A percentile compares a stretch with the other conserved stretches of the same genome.
Evolutionary conservation across 2,888 invertebrate genomes (phyloP).

Genomic region (Minunthozetes semirufus): DNA sequence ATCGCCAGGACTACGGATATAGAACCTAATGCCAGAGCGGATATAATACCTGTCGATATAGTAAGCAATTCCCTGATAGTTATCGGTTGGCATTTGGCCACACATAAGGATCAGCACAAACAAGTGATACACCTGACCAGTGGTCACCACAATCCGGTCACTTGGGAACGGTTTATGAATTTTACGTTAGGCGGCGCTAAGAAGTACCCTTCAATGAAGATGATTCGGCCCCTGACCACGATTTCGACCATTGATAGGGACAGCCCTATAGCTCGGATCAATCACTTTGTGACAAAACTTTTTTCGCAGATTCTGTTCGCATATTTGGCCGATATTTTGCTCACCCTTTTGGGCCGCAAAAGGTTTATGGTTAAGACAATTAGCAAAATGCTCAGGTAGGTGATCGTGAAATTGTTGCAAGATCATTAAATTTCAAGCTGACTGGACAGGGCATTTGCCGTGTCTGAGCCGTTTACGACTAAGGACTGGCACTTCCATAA

Average conservation of each 20-base stretch:
- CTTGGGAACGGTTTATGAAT: constrained; percentile 70
- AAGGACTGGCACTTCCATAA: constrained; percentile 73
- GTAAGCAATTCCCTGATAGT: constrained; percentile 80
- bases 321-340: constrained; percentile 48
- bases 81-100: constrained; percentile 72
- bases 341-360: constrained; percentile 47
- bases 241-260: background rate
- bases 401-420: too few relatives aligned
- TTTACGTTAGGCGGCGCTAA: too few relatives aligned
- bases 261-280: constrained; percentile 39
- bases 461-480: constrained; percentile 73
- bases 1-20: constrained; percentile 52
- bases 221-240: constrained; percentile 30
- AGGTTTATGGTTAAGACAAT: constrained; percentile 66
- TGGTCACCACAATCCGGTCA: constrained; percentile 73
- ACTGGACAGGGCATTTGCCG: constrained; percentile 67
- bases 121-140: constrained; percentile 67
- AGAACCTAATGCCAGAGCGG: constrained; percentile 32
- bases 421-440: too few relatives aligned
- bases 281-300: constrained; percentile 44
- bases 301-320: constrained; percentile 46
- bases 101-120: constrained; percentile 44
- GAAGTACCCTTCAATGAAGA: constrained; percentile 44
- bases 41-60: constrained; percentile 60
- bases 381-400: constrained; percentile 69